phyloP scores from a whole-genome alignment of 2,113 vertebrate genomes.

The Antechinus stuartii region DNA sequence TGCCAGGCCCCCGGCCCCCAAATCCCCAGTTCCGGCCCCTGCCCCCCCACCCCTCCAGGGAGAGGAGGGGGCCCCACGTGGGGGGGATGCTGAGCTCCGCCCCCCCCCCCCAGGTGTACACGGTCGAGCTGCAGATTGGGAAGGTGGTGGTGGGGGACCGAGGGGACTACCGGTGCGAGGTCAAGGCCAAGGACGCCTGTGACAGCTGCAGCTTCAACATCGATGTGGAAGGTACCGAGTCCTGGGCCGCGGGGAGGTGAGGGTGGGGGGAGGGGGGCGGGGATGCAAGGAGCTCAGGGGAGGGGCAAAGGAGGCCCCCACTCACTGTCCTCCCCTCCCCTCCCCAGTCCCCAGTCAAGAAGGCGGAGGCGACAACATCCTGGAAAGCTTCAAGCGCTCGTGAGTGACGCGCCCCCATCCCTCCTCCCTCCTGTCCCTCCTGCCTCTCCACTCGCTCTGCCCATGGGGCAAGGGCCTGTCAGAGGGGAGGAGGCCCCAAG shows the following conservation, averaged over 20 bases:
- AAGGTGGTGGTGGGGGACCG: constrained; percentile 89
- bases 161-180: constrained; percentile 92
- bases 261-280: no score
- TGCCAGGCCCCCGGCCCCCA: no score
- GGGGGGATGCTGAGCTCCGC: not conserved
- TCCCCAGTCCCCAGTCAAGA: constrained; percentile 84
- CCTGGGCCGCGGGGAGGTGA: no score
- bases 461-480: not conserved
- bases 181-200: constrained; percentile 90
- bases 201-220: constrained; percentile 91
- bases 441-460: no score
- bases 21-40: no score
- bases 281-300: accelerated
- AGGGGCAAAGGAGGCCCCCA: not conserved
- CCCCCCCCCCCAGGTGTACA: constrained; percentile 88
- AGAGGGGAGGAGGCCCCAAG: not conserved
- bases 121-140: constrained; percentile 88
- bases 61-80: not conserved
- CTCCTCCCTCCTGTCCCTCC: no score
- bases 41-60: no score
- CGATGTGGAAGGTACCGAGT: constrained; percentile 86
- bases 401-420: constrained; percentile 81
- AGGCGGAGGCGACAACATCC: constrained; percentile 83
- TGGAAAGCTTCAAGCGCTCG: constrained; percentile 91
- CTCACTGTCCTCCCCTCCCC: constrained; percentile 46